Evolutionary conservation across 2,888 invertebrate genomes (phyloP).

Genomic region (Gymnosoma rotundatum): DNA sequence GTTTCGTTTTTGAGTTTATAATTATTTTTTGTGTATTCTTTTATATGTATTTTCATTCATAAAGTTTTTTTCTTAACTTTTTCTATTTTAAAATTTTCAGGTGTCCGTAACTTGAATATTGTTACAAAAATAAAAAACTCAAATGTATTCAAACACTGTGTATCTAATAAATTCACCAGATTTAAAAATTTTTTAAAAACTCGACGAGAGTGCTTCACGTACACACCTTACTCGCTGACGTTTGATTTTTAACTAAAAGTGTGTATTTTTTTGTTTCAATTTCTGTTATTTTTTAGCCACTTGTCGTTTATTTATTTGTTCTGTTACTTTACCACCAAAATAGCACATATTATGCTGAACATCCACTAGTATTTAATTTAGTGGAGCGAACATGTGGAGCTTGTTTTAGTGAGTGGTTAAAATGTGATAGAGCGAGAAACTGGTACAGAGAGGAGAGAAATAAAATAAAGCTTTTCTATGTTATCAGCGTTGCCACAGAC

Average conservation of each 20-base stretch:
- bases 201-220: neutral
- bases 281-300: conserved; percentile 57
- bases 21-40: neutral
- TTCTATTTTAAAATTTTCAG: conserved; percentile 19
- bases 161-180: conserved; percentile 18
- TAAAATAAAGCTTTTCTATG: too few relatives aligned
- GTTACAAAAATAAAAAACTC: conserved; percentile 6
- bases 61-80: conserved; percentile 1
- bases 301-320: conserved; percentile 54
- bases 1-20: neutral
- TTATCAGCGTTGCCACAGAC: too few relatives aligned
- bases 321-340: conserved; percentile 26
- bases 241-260: conserved; percentile 63
- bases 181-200: neutral
- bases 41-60: neutral
- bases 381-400: too few relatives aligned
- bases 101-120: conserved; percentile 6
- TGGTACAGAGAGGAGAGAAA: too few relatives aligned
- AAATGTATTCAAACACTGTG: conserved; percentile 4
- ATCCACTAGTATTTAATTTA: too few relatives aligned
- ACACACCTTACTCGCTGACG: conserved; percentile 69
- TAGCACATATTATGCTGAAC: neutral
- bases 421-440: too few relatives aligned
- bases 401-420: too few relatives aligned
- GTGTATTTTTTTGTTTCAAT: conserved; percentile 10